Evolutionary conservation across 2,888 invertebrate species (phyloP).

Genomic region (Yponomeuta plumbellus): DNA sequence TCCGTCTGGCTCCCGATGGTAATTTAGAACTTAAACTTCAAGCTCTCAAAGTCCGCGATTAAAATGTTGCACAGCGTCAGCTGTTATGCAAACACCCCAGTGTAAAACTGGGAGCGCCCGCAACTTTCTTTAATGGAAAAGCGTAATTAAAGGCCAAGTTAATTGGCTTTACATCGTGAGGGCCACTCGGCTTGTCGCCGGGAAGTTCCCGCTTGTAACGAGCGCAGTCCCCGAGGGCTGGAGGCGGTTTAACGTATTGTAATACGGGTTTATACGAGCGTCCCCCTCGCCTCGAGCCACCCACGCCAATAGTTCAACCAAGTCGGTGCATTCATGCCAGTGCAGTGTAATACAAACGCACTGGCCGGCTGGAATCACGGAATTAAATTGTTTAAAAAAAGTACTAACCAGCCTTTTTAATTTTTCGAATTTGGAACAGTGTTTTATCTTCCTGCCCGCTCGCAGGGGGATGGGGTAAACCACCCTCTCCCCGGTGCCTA

Average conservation of each 20-base stretch:
- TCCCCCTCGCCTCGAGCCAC: conserved; percentile 34
- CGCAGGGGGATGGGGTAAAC: conserved; percentile 42
- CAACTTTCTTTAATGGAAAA: conserved; percentile 46
- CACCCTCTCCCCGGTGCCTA: conserved; percentile 51
- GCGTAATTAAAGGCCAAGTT: conserved; percentile 54
- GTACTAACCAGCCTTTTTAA: neutral
- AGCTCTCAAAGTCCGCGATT: neutral
- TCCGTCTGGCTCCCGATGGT: neutral
- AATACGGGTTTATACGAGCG: conserved; percentile 48
- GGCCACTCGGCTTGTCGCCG: conserved; percentile 39
- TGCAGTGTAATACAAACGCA: neutral
- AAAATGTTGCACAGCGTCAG: conserved; percentile 1
- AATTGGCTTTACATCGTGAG: conserved; percentile 52
- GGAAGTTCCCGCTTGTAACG: conserved; percentile 39
- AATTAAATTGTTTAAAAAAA: neutral
- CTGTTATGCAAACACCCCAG: conserved; percentile 7
- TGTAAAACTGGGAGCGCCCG: conserved; percentile 29
- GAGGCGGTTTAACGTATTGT: conserved; percentile 62
- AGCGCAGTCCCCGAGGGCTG: conserved; percentile 50
- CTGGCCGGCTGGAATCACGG: conserved; percentile 41
- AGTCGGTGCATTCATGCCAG: conserved; percentile 28
- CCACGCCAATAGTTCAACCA: conserved; percentile 14
- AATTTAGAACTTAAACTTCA: neutral
- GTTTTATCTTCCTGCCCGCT: conserved; percentile 39
- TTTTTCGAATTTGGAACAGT: conserved; percentile 37